Conservation (phyloP, 2,888 invertebrate species). For the Atrina japonica region DNA sequence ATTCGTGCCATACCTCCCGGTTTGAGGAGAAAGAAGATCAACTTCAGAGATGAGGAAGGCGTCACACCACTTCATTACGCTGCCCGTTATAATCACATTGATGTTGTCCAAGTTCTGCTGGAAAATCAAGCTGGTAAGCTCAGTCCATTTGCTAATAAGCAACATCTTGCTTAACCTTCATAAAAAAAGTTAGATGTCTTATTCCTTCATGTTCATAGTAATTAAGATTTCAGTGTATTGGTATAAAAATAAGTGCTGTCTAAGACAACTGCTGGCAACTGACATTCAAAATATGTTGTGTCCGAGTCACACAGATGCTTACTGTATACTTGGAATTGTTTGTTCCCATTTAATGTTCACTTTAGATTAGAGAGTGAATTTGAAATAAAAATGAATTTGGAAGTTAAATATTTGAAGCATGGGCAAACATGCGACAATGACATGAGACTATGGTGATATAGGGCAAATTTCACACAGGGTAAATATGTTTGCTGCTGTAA, state of each 20-base stretch:
- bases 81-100: slow-evolving; percentile 80
- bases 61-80: slow-evolving; percentile 81
- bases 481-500: no score
- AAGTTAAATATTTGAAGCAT: no score
- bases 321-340: no score
- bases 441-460: no score
- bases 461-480: no score
- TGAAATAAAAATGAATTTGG: no score
- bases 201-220: background rate
- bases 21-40: slow-evolving; percentile 72
- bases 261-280: background rate
- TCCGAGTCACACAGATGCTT: no score
- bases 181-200: background rate
- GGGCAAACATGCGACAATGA: no score
- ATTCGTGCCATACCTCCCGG: slow-evolving; percentile 64
- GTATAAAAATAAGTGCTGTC: background rate
- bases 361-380: no score
- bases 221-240: slow-evolving; percentile 10
- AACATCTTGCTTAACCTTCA: background rate
- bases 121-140: slow-evolving; percentile 78
- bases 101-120: slow-evolving; percentile 78
- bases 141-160: background rate
- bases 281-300: no score
- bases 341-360: no score
- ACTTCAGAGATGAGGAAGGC: slow-evolving; percentile 79